phyloP scores from a whole-genome alignment of 2,888 invertebrate species.

The Meganola albula region DNA sequence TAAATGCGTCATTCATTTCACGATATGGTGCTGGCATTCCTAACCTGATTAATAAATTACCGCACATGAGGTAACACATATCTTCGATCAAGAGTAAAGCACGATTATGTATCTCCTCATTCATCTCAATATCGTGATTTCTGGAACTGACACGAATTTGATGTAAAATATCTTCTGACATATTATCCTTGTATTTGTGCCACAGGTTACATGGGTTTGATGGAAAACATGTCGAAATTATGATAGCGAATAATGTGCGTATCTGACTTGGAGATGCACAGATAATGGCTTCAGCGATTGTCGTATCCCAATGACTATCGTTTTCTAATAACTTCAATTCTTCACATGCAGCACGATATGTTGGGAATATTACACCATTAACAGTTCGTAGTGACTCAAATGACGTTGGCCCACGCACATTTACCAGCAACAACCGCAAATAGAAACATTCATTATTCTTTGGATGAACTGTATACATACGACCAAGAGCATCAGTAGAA shows the following conservation, averaged over 20 bases:
- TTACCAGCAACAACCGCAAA: slow-evolving; percentile 18
- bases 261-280: slow-evolving; percentile 29
- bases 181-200: slow-evolving; percentile 7
- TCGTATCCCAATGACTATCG: slow-evolving; percentile 26
- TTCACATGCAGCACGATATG: slow-evolving; percentile 30
- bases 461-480: slow-evolving; percentile 13
- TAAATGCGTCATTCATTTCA: slow-evolving; percentile 24
- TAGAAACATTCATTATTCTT: slow-evolving; percentile 22
- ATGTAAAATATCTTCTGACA: slow-evolving; percentile 7
- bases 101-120: slow-evolving; percentile 1
- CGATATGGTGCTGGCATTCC: background rate
- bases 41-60: background rate
- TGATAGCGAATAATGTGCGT: slow-evolving; percentile 33
- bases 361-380: slow-evolving; percentile 23
- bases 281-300: slow-evolving; percentile 28
- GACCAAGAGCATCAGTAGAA: no score
- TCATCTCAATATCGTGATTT: background rate
- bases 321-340: slow-evolving; percentile 28
- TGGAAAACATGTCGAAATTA: slow-evolving; percentile 30
- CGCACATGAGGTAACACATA: background rate
- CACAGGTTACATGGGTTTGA: slow-evolving; percentile 18
- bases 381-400: slow-evolving; percentile 25
- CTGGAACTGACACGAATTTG: background rate
- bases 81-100: slow-evolving; percentile 4
- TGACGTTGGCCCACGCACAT: slow-evolving; percentile 26